A percentile compares a stretch with the other conserved stretches of the same genome.
Conservation (phyloP, 2,797 vertebrate genomes). For the Garrulus glandarius region DNA sequence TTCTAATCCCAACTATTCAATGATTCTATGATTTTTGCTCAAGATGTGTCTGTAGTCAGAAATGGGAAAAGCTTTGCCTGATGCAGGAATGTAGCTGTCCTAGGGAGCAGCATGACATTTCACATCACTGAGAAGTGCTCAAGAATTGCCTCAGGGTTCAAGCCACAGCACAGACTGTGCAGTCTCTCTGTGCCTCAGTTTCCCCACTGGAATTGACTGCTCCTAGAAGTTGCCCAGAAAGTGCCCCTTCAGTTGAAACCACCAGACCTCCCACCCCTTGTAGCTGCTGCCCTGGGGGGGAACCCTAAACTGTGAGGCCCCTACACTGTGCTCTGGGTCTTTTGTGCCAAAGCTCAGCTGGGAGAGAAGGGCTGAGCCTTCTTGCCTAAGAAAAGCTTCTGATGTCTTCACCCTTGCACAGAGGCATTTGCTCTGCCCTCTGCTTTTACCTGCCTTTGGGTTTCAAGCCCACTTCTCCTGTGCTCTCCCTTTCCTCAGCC, state of each 20-base stretch:
- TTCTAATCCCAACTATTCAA: neutral
- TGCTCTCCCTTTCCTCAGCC: neutral
- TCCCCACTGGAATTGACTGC: neutral
- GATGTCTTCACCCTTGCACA: neutral
- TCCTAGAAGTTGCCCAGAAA: neutral
- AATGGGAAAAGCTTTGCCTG: neutral
- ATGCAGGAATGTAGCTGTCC: neutral
- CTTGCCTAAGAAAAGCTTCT: neutral
- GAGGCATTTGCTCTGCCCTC: neutral
- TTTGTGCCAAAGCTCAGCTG: neutral
- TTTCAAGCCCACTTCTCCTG: neutral
- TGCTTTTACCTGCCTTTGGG: neutral
- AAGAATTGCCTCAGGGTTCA: neutral
- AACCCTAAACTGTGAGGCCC: neutral
- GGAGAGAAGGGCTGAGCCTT: neutral
- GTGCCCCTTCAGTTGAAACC: neutral
- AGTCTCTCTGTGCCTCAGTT: neutral
- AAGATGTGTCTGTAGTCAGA: neutral
- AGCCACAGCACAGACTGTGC: neutral
- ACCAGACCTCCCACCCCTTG: neutral
- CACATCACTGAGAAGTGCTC: neutral
- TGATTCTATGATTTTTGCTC: neutral
- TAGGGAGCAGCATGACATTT: neutral
- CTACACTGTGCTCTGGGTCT: neutral
- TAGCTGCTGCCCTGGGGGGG: neutral